Conservation (phyloP, 2,797 vertebrate genomes). For the Notamacropus eugenii region DNA sequence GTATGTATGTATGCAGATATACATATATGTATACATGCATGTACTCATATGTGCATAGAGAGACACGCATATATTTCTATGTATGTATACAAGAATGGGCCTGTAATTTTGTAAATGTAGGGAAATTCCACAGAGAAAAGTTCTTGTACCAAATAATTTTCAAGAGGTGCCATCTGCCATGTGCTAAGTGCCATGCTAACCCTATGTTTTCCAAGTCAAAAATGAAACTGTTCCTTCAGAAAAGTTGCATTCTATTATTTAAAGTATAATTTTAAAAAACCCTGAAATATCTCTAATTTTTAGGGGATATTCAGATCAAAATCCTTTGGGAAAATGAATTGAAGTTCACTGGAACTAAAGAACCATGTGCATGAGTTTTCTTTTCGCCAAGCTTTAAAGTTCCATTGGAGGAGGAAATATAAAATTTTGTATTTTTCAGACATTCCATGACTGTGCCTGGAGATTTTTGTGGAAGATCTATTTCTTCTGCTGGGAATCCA, state of each 20-base stretch:
- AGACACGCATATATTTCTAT: too few relatives aligned
- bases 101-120: background rate
- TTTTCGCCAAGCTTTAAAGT: conserved; percentile 25
- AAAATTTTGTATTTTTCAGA: conserved; percentile 50
- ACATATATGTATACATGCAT: too few relatives aligned
- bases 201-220: background rate
- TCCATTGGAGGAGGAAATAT: conserved; percentile 31
- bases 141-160: background rate
- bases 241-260: background rate
- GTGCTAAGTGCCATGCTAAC: background rate
- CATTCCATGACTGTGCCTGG: conserved; percentile 67
- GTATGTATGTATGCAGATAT: too few relatives aligned
- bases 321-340: background rate
- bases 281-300: background rate
- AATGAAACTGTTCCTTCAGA: background rate
- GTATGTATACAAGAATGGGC: background rate
- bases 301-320: background rate
- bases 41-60: too few relatives aligned
- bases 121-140: background rate
- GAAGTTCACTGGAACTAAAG: conserved; percentile 27
- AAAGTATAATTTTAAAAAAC: background rate
- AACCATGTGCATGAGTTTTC: background rate
- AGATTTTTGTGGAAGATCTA: conserved; percentile 79
- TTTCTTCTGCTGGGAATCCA: conserved; percentile 70
- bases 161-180: background rate